phyloP scores from a whole-genome alignment of 2,113 vertebrate species.

The Anhinga rufa region DNA sequence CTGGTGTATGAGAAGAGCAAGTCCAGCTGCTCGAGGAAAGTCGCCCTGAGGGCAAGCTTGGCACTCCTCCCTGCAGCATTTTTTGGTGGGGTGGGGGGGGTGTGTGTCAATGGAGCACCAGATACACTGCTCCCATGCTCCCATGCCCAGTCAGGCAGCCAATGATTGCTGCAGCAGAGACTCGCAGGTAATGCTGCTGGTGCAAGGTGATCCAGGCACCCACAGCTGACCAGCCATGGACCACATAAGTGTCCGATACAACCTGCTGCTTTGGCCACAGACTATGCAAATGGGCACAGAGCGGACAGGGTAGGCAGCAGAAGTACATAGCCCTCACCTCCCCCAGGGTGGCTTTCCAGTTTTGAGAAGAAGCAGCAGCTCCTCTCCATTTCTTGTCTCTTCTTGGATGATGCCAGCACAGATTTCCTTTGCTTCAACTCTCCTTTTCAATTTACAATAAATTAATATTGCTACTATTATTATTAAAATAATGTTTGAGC shows the following conservation, averaged over 20 bases:
- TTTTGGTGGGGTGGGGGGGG: neutral
- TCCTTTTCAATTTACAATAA: neutral
- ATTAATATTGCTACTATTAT: neutral
- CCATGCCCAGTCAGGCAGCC: neutral
- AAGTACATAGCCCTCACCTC: neutral
- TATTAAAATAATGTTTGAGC: neutral
- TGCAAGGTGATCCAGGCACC: neutral
- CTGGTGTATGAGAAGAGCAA: neutral
- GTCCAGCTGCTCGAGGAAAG: neutral
- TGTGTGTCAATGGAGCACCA: neutral
- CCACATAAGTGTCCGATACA: neutral
- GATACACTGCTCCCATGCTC: neutral
- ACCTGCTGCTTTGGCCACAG: neutral
- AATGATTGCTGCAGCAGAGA: neutral
- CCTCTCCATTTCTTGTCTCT: neutral
- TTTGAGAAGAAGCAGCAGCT: neutral
- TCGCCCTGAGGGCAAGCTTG: neutral
- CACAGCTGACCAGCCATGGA: rapidly evolving
- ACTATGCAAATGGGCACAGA: neutral
- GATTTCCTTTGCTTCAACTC: neutral
- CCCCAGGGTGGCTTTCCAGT: neutral
- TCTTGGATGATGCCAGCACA: neutral
- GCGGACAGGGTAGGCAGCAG: neutral
- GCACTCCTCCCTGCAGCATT: neutral
- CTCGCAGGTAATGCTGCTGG: neutral